Evolutionary conservation across 37 sponge, comb jelly and placozoan species (phyloP).

Genomic region (Cladorhizidae sp.): DNA sequence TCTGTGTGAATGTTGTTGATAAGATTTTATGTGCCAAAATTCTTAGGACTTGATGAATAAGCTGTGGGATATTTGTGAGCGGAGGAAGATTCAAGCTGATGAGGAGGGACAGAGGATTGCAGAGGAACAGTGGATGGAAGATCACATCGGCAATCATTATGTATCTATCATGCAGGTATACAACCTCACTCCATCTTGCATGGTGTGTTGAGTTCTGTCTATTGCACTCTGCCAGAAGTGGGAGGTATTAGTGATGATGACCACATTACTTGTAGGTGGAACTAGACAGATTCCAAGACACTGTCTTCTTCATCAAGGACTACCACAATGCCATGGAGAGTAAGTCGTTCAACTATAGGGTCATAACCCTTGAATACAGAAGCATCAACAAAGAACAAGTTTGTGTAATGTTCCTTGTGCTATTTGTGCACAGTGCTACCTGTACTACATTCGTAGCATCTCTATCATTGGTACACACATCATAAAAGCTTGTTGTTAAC

Average conservation of each 20-base stretch:
- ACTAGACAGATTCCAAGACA: slow-evolving; percentile 82
- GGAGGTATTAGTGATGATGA: background rate
- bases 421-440: too few relatives aligned
- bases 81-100: slow-evolving; percentile 72
- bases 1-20: background rate
- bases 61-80: slow-evolving; percentile 94
- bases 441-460: too few relatives aligned
- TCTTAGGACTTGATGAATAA: slow-evolving; percentile 86
- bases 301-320: slow-evolving; percentile 81
- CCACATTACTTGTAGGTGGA: slow-evolving; percentile 62
- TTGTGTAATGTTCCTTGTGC: too few relatives aligned
- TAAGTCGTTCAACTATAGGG: background rate
- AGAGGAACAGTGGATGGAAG: slow-evolving; percentile 89
- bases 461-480: too few relatives aligned
- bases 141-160: slow-evolving; percentile 86
- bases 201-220: too few relatives aligned
- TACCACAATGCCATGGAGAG: slow-evolving; percentile 82
- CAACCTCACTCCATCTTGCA: background rate
- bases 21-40: background rate
- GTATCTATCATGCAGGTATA: slow-evolving; percentile 90
- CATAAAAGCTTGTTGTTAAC: too few relatives aligned
- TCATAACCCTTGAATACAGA: too few relatives aligned
- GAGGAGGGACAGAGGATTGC: slow-evolving; percentile 71
- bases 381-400: too few relatives aligned
- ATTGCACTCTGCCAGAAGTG: background rate